These are phyloP conservation scores for Drosophila funebris DNA, from an alignment of 1,140 invertebrate genomes.

Conservation along the genomic window DNA sequence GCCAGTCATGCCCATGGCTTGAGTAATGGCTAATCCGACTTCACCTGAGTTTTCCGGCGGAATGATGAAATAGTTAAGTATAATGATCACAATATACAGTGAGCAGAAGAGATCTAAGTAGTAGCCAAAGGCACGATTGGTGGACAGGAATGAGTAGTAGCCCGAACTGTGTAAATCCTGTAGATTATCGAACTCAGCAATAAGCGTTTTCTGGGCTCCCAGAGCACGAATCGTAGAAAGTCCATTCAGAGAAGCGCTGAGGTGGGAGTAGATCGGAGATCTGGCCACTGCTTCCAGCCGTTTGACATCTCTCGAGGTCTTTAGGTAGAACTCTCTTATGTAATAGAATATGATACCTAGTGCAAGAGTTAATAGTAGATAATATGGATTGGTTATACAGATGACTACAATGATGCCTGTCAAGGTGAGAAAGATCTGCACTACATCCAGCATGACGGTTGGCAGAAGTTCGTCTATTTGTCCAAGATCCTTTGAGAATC, in stretches of 20 bases:
- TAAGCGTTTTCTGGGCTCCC: conserved; percentile 86
- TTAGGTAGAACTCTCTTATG: conserved; percentile 91
- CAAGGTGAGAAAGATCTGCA: conserved; percentile 88
- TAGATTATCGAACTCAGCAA: conserved; percentile 86
- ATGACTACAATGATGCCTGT: conserved; percentile 87
- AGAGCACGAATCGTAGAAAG: too few species aligned
- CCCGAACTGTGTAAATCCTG: conserved; percentile 89
- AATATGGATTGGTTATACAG: conserved; percentile 90
- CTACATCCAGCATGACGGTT: conserved; percentile 90
- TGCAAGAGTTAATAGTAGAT: conserved; percentile 88
- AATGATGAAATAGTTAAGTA: conserved; percentile 85
- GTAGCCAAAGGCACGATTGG: conserved; percentile 92
- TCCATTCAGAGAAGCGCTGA: conserved; percentile 89
- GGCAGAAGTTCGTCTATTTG: conserved; percentile 94
- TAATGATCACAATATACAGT: conserved; percentile 88
- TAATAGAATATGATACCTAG: conserved; percentile 89
- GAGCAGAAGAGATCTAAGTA: conserved; percentile 89
- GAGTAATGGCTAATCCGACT: conserved; percentile 93
- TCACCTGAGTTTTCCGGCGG: conserved; percentile 85
- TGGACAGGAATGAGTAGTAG: conserved; percentile 90
- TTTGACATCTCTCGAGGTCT: conserved; percentile 93
- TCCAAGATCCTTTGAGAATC: conserved; percentile 91
- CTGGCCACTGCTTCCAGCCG: conserved; percentile 90
- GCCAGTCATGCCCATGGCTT: conserved; percentile 91
- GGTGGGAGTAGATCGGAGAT: conserved; percentile 91